A percentile compares a stretch with the other conserved stretches of the same genome.
phyloP scores from a whole-genome alignment of 2,113 vertebrate genomes.

The Vombatus ursinus region DNA sequence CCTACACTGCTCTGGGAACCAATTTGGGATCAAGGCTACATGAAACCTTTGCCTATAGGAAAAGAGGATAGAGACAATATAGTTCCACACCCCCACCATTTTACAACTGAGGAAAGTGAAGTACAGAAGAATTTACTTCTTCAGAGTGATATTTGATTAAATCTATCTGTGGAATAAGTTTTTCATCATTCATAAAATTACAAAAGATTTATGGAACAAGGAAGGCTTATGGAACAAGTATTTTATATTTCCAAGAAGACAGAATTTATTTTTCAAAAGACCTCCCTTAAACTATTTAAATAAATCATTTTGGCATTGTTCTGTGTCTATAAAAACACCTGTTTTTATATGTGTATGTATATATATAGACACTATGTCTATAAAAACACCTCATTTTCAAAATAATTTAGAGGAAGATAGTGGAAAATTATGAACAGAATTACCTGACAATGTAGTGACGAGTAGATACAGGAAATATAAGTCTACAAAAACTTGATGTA shows the following conservation, averaged over 20 bases:
- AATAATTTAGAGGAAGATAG: not conserved
- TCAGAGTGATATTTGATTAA: not conserved
- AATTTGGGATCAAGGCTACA: not conserved
- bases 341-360: no score
- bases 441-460: not conserved
- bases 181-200: not conserved
- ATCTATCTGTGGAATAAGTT: not conserved
- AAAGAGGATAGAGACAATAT: not conserved
- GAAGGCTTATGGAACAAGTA: not conserved
- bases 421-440: not conserved
- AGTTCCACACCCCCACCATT: not conserved
- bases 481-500: not conserved
- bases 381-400: not conserved
- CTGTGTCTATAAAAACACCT: not conserved
- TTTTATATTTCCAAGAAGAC: not conserved
- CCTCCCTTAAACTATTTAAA: not conserved
- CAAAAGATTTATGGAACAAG: not conserved
- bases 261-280: constrained; percentile 15
- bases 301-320: not conserved
- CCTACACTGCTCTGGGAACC: not conserved
- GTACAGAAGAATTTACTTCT: not conserved
- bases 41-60: not conserved
- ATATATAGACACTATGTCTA: not conserved
- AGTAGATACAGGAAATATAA: not conserved
- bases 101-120: not conserved